phyloP scores from a whole-genome alignment of 2,888 invertebrate species.

The Dioctria linearis region DNA sequence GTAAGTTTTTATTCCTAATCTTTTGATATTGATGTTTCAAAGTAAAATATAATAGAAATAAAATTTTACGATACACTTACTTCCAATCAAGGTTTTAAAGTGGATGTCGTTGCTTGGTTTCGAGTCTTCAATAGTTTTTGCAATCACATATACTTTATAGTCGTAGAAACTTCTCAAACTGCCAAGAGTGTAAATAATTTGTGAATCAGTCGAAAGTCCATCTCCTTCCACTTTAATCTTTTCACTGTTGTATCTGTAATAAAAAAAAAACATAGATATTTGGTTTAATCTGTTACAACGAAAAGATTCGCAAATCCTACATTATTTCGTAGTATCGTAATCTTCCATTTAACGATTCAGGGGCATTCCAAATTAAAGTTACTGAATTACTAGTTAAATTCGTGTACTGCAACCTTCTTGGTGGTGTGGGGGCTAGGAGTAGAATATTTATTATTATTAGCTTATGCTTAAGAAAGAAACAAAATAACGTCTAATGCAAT shows the following conservation, averaged over 20 bases:
- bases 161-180: conserved; percentile 76
- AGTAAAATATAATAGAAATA: too few species aligned
- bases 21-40: too few species aligned
- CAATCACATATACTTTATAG: conserved; percentile 80
- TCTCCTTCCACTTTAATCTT: conserved; percentile 34
- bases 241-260: conserved; percentile 55
- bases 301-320: conserved; percentile 65
- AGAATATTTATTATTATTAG: conserved; percentile 1
- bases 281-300: not conserved
- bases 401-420: conserved; percentile 72
- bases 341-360: conserved; percentile 81
- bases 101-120: conserved; percentile 72
- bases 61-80: conserved; percentile 61
- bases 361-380: conserved; percentile 77
- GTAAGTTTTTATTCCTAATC: too few species aligned
- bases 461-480: not conserved
- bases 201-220: conserved; percentile 55
- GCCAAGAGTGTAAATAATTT: conserved; percentile 63
- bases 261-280: conserved; percentile 1
- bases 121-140: conserved; percentile 82
- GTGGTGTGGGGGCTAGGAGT: conserved; percentile 73
- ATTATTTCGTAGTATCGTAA: conserved; percentile 79
- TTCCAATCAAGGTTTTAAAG: conserved; percentile 77
- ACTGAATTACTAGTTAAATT: conserved; percentile 76
- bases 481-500: conserved; percentile 62